A percentile compares a stretch with the other conserved stretches of the same genome.
These are phyloP conservation scores for Stenoptilia bipunctidactyla DNA, from an alignment of 2,888 invertebrate genomes.

Conservation along the genomic window DNA sequence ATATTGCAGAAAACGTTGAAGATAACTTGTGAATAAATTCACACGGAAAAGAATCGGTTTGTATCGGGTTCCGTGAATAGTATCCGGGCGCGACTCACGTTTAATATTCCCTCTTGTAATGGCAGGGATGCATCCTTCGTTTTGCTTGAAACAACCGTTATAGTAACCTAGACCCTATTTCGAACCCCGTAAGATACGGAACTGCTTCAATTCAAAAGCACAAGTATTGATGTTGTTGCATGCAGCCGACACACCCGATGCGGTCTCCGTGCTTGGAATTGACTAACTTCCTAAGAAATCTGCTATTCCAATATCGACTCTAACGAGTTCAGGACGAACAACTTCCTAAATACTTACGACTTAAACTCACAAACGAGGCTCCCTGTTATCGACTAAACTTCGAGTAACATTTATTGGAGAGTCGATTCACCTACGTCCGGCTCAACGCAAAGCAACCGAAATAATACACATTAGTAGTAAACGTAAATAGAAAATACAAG, in stretches of 20 bases:
- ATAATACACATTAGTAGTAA: constrained; percentile 16
- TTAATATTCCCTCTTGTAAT: constrained; percentile 15
- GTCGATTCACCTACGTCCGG: too few relatives aligned
- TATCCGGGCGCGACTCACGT: constrained; percentile 14
- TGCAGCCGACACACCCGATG: constrained; percentile 1
- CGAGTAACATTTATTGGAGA: too few relatives aligned
- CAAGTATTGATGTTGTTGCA: constrained; percentile 1
- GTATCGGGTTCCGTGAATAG: constrained; percentile 16
- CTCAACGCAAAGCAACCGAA: constrained; percentile 1
- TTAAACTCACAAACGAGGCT: background rate
- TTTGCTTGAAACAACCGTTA: background rate
- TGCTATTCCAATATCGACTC: constrained; percentile 11
- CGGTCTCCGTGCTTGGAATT: constrained; percentile 11
- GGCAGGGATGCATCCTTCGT: constrained; percentile 6
- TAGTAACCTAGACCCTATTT: background rate
- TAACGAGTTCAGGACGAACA: background rate
- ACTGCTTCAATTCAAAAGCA: background rate
- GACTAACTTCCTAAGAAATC: constrained; percentile 12
- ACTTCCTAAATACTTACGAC: background rate
- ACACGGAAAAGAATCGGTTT: constrained; percentile 12
- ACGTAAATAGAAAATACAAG: constrained; percentile 16
- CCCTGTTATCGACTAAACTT: too few relatives aligned
- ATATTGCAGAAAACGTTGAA: background rate
- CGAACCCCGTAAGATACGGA: too few relatives aligned
- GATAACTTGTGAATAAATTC: constrained; percentile 17